Base-by-base conservation (phyloP, 2,888 invertebrate species). In the Pimpla rufipes region DNA sequence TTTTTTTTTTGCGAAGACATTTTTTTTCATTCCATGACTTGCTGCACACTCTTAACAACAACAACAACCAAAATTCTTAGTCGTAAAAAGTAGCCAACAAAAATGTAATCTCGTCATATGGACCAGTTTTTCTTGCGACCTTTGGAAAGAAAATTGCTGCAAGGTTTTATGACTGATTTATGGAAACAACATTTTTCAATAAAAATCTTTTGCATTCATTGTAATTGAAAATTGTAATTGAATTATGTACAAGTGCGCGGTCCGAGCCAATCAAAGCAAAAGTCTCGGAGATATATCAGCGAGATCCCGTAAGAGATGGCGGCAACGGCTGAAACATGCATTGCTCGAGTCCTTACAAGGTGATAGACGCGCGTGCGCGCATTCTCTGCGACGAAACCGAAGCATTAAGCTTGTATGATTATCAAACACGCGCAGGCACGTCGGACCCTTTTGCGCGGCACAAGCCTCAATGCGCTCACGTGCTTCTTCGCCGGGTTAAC, bases 231-330 rank as follows among this genome's bases (percentile, higher is more conserved):
- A n/a, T n/a, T n/a, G n/a, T 35, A 52, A 55, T 35, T 70, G 10
- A 70, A 40, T 70, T 70, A 40, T 0, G 13, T n/a, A 6, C 13
- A 13, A 13, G 18, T 21, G 52, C n/a, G 52, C 37, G 68, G 52
- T 40, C 37, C 11, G 37, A 5, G 37, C 16, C 11, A 37, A 70
- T 70, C 52, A 29, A 42, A 42, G 59, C 21, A 23, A 73, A 73
- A 79, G 64, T 45, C n/a, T 57, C 67, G 59, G 59, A 37, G 45
- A 79, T 57, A 80, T 62, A 29, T 80, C 62, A 62, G 23, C 74
- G 67, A 40, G 37, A 74, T 74, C 40, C 59, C 42, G 4, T 2
- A 42, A 64, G 66, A 42, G 42, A 75, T 42, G 18, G 11, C 5
- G n/a, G 23, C 23, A 11, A 16, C 23, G 11, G 21, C 10, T 23